phyloP scores from a whole-genome alignment of 2,797 vertebrate species.

The Calcarius lapponicus region DNA sequence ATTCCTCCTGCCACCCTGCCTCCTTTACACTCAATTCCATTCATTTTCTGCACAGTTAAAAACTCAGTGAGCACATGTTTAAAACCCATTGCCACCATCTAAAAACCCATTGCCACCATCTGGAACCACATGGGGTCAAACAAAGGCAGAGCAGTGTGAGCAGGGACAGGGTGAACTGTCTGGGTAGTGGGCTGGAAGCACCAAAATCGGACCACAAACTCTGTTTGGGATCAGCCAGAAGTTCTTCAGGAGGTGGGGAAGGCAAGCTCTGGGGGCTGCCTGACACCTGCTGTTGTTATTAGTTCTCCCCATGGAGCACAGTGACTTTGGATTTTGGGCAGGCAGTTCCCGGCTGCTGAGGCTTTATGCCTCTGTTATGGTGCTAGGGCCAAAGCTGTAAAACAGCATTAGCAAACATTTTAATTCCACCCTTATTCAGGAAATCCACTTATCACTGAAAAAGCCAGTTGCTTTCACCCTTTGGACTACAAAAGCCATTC shows the following conservation, averaged over 20 bases:
- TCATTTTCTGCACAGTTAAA: neutral
- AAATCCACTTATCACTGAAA: neutral
- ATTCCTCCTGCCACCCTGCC: neutral
- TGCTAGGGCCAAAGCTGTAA: neutral
- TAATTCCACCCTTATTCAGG: neutral
- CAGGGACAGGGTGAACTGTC: neutral
- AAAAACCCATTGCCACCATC: rapidly evolving
- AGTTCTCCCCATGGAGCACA: neutral
- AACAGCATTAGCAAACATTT: neutral
- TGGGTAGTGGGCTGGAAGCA: neutral
- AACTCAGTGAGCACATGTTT: rapidly evolving
- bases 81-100: rapidly evolving
- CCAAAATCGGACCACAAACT: neutral
- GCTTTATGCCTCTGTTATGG: neutral
- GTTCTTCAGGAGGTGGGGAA: neutral
- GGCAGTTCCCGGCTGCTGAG: neutral
- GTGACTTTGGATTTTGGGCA: neutral
- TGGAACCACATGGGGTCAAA: rapidly evolving
- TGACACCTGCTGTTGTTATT: neutral
- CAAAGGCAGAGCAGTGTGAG: neutral
- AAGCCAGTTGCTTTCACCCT: neutral
- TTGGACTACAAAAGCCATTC: neutral
- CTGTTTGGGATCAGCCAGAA: neutral
- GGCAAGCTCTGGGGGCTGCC: neutral
- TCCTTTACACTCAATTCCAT: neutral